A percentile compares a stretch with the other conserved stretches of the same genome.
These are phyloP conservation scores for Ochropacha duplaris DNA, from an alignment of 2,888 invertebrate genomes.

Conservation along the genomic window DNA sequence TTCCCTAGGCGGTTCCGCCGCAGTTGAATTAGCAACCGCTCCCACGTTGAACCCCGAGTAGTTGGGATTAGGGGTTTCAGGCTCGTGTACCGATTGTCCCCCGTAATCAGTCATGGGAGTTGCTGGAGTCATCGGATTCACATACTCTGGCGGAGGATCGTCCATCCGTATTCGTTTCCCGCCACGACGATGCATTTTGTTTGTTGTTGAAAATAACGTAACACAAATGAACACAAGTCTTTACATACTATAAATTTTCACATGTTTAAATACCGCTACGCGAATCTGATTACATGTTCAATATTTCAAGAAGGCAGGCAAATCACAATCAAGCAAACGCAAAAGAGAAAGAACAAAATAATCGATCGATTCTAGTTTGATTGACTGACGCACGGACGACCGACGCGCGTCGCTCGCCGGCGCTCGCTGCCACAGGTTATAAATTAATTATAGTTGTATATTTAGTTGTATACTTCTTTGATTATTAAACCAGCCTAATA, in stretches of 20 bases:
- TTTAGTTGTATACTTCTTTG: too few species aligned
- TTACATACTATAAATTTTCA: neutral
- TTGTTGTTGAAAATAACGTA: neutral
- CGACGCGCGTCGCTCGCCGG: neutral
- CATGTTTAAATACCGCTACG: neutral
- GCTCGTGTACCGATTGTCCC: conserved; percentile 77
- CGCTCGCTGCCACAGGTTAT: too few species aligned
- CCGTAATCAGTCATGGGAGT: conserved; percentile 82
- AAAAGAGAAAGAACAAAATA: too few species aligned
- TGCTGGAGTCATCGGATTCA: conserved; percentile 84
- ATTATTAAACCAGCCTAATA: too few species aligned
- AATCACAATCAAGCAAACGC: too few species aligned
- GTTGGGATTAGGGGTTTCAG: conserved; percentile 71
- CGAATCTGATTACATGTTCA: neutral
- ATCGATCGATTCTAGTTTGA: neutral
- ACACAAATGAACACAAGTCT: neutral
- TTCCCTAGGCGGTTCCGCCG: conserved; percentile 57
- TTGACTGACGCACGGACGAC: too few species aligned
- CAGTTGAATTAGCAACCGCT: conserved; percentile 60
- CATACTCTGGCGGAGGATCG: conserved; percentile 94
- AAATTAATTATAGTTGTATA: too few species aligned
- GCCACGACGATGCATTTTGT: conserved; percentile 89
- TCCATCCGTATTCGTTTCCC: conserved; percentile 97
- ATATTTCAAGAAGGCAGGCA: neutral
- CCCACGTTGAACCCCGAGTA: conserved; percentile 70